A percentile compares a stretch with the other conserved stretches of the same genome.
Evolutionary conservation across 2,888 invertebrate species (phyloP).

Genomic region (Diarsia mendica): DNA sequence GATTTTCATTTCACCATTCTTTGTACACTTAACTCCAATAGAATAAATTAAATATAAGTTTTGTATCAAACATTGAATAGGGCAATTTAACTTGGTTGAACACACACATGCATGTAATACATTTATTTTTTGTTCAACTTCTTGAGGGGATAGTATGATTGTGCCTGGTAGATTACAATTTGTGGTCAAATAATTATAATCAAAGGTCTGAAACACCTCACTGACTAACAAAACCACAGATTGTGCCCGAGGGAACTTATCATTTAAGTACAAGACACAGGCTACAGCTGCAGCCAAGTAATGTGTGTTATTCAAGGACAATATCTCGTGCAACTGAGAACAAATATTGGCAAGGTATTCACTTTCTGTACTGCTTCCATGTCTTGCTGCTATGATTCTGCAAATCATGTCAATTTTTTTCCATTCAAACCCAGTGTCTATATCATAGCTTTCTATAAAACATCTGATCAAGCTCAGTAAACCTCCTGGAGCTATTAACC

Average conservation of each 20-base stretch:
- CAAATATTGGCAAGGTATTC: slow-evolving; percentile 90
- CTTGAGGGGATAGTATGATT: slow-evolving; percentile 79
- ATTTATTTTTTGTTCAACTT: slow-evolving; percentile 81
- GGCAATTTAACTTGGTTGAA: slow-evolving; percentile 77
- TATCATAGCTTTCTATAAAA: slow-evolving; percentile 90
- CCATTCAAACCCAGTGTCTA: slow-evolving; percentile 92
- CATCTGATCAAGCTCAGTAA: slow-evolving; percentile 91
- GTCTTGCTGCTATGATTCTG: slow-evolving; percentile 91
- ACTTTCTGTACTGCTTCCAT: slow-evolving; percentile 82
- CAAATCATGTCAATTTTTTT: slow-evolving; percentile 92
- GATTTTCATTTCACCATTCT: slow-evolving; percentile 74
- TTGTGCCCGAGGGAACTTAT: slow-evolving; percentile 84
- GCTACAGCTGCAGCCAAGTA: slow-evolving; percentile 88
- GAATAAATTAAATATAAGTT: slow-evolving; percentile 85
- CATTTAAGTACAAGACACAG: slow-evolving; percentile 89
- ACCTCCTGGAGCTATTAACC: slow-evolving; percentile 91
- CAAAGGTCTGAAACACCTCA: slow-evolving; percentile 77
- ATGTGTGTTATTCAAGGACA: slow-evolving; percentile 83
- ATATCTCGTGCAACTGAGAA: slow-evolving; percentile 87
- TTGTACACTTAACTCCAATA: slow-evolving; percentile 80
- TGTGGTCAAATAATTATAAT: slow-evolving; percentile 70
- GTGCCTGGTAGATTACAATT: slow-evolving; percentile 79
- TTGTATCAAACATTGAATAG: slow-evolving; percentile 77
- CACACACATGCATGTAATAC: slow-evolving; percentile 80
- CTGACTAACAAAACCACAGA: slow-evolving; percentile 74